Evolutionary conservation across 2,888 invertebrate species (phyloP), one percentile per base, ranked within the genome.

Genomic region (Timandra comae): DNA sequence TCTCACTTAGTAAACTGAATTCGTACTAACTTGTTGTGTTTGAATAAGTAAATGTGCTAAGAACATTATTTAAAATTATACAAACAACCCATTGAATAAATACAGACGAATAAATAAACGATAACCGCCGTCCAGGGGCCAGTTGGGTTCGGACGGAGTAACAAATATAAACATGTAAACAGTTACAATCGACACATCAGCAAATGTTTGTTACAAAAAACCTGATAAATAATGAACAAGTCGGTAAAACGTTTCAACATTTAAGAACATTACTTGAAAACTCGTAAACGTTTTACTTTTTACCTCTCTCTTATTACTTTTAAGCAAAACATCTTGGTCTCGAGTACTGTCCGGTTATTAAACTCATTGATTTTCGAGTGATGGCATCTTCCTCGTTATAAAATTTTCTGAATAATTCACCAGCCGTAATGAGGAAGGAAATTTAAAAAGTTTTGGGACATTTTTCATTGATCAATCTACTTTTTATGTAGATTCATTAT

Each of bases 331-430:
- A 24, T 7, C 9, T 7, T 11, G 6, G 9, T 22, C n/a, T 9
- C 24, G 24, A 24, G 11, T 10, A 24, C 36, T 44, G 39, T 38
- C 40, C 46, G 60, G 56, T 63, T 58, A 66, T 65, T 58, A 58
- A 63, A 64, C 56, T 61, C 59, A 65, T 67, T 68, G 67, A 68
- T 65, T 67, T 65, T 57, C 54, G 59, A 30, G 10, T 30, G 61
- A 62, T 57, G 55, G 58, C 56, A 55, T 59, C 57, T 56, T 56
- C 52, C 56, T 54, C 58, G 51, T 61, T 59, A 59, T 49, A 62
- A 60, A 63, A 61, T 57, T 62, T 58, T 44, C 49, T 64, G 63
- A 67, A 69, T 69, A 56, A 63, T 63, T 63, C 60, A 65, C 56
- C 52, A 46, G 49, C 48, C 49, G 48, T 55, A 53, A 53, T 54